These are phyloP conservation scores for Scyliorhinus canicula DNA, from an alignment of 2,797 vertebrate species.

Conservation along the genomic window DNA sequence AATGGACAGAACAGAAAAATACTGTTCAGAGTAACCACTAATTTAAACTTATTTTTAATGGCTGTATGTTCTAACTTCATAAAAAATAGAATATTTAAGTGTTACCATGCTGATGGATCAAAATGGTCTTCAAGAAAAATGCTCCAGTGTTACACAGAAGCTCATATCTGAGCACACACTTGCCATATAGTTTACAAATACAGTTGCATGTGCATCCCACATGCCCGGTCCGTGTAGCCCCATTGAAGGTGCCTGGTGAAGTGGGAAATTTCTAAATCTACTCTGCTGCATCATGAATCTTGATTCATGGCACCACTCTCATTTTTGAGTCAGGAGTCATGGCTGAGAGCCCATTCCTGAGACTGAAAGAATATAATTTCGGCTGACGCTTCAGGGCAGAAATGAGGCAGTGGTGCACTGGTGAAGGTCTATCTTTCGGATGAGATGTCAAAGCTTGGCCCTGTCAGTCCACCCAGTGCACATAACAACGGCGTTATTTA, in stretches of 20 bases:
- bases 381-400: neutral
- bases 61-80: neutral
- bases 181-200: neutral
- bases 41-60: neutral
- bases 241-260: neutral
- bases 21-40: neutral
- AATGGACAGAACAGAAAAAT: neutral
- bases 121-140: neutral
- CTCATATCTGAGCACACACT: neutral
- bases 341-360: neutral
- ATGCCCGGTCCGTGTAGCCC: neutral
- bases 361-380: neutral
- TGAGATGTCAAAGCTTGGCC: neutral
- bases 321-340: neutral
- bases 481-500: neutral
- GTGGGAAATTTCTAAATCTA: neutral
- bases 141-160: neutral
- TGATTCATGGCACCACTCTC: neutral
- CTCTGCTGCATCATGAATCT: neutral
- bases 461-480: neutral
- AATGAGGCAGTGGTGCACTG: neutral
- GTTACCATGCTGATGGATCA: neutral
- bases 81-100: neutral
- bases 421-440: neutral
- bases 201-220: neutral